Percentiles rank a stretch among this genome's conserved stretches.
Evolutionary conservation across 2,888 invertebrate species (phyloP).

Genomic region (Margaritifera margaritifera): DNA sequence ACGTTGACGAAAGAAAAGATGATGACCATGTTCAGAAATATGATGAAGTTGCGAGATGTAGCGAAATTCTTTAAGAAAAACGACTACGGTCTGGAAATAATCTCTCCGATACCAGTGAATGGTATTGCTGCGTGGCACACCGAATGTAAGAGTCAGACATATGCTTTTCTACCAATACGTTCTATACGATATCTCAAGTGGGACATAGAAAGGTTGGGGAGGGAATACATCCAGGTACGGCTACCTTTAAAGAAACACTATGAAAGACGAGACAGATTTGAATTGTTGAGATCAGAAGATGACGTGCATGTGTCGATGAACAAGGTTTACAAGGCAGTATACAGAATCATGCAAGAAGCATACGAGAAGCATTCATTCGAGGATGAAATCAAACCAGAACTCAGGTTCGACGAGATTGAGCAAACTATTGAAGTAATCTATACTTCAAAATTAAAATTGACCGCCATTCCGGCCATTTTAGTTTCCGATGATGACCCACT

Average conservation of each 20-base stretch:
- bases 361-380: conserved; percentile 36
- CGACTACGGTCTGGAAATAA: conserved; percentile 29
- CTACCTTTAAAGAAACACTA: conserved; percentile 25
- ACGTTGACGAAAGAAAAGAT: conserved; percentile 31
- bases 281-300: conserved; percentile 50
- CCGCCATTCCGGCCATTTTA: conserved; percentile 31
- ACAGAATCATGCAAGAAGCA: conserved; percentile 45
- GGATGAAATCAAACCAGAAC: conserved; percentile 25
- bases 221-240: conserved; percentile 28
- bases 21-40: conserved; percentile 16
- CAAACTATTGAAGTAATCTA: conserved; percentile 36
- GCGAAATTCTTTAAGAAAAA: conserved; percentile 24
- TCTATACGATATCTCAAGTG: conserved; percentile 32
- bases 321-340: conserved; percentile 46
- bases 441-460: conserved; percentile 30
- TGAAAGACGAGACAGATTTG: conserved; percentile 17
- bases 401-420: conserved; percentile 36
- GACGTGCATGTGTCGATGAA: conserved; percentile 51
- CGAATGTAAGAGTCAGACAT: conserved; percentile 20
- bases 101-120: conserved; percentile 25
- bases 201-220: conserved; percentile 18
- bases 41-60: conserved; percentile 35
- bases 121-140: conserved; percentile 35
- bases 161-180: conserved; percentile 32
- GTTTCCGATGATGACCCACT: conserved; percentile 31